Percentiles rank a stretch among this genome's conserved stretches.
These are phyloP conservation scores for Anguilla megastoma DNA, from an alignment of 2,797 vertebrate genomes.

Conservation along the genomic window DNA sequence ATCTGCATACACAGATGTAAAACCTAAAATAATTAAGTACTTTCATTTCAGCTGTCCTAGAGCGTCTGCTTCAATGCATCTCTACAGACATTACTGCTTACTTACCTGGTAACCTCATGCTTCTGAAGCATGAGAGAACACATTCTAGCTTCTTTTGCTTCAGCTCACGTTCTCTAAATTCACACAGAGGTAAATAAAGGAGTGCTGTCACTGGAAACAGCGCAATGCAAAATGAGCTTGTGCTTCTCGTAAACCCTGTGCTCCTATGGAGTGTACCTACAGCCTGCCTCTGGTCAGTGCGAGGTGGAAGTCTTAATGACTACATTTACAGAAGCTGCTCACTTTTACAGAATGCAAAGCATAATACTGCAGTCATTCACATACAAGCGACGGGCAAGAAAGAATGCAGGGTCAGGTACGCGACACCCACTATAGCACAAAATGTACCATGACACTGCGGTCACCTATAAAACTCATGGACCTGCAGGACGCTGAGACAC, in stretches of 20 bases:
- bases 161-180: neutral
- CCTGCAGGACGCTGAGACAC: neutral
- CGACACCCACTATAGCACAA: neutral
- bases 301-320: neutral
- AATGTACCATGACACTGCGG: neutral
- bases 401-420: neutral
- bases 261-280: neutral
- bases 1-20: neutral
- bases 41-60: neutral
- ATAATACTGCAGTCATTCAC: neutral
- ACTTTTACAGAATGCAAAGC: neutral
- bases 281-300: neutral
- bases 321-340: neutral
- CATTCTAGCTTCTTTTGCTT: neutral
- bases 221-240: neutral
- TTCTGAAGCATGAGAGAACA: neutral
- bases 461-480: neutral
- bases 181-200: neutral
- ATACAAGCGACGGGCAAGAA: neutral
- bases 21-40: neutral
- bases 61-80: neutral
- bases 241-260: slow-evolving; percentile 11
- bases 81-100: neutral
- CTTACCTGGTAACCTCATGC: neutral
- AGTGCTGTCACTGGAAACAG: neutral